phyloP scores from a whole-genome alignment of 2,113 vertebrate species.

The Lonchura striata region DNA sequence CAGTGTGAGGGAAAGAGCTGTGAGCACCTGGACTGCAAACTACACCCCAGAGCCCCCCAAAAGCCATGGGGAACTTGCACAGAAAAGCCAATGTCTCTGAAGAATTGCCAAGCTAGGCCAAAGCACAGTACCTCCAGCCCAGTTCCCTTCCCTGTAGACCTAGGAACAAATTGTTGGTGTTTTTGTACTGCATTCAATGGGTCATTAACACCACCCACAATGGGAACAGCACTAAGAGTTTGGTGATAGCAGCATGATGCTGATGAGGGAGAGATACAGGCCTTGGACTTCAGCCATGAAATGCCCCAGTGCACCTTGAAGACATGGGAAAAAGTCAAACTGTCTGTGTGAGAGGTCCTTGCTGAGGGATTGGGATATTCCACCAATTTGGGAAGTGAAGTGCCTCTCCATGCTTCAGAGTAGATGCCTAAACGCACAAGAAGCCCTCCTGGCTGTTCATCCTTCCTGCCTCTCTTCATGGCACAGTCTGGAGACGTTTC shows the following conservation, averaged over 20 bases:
- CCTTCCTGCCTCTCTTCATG: neutral
- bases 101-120: neutral
- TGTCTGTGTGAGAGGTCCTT: rapidly evolving
- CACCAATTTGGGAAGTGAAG: neutral
- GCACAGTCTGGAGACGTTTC: neutral
- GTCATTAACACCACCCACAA: rapidly evolving
- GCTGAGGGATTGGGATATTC: neutral
- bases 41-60: neutral
- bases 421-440: neutral
- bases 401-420: neutral
- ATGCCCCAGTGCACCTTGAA: neutral
- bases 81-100: neutral
- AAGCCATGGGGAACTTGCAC: neutral
- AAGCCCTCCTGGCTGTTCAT: neutral
- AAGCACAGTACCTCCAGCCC: neutral
- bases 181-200: neutral
- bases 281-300: neutral
- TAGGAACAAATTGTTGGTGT: neutral
- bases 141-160: neutral
- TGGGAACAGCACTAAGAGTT: rapidly evolving
- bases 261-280: neutral
- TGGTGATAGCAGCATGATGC: neutral
- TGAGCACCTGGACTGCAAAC: neutral
- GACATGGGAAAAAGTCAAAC: neutral
- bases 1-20: rapidly evolving